Conservation (phyloP, 2,113 vertebrate genomes). For the Saguinus imperator region DNA sequence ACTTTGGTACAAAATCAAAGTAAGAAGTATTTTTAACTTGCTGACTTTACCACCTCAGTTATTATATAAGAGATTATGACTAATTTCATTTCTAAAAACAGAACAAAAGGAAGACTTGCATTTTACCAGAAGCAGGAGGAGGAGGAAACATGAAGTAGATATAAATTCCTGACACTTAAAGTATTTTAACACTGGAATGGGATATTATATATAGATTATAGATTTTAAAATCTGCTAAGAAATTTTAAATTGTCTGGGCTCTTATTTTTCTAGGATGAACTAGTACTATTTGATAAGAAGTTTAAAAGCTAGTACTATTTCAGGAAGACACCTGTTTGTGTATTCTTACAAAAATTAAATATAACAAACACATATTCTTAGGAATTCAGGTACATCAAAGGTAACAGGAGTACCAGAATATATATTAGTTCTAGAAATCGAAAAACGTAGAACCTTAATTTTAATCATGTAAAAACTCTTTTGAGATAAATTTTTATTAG, state of each 20-base stretch:
- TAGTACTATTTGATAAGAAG: background rate
- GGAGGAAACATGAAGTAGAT: conserved; percentile 58
- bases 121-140: conserved; percentile 64
- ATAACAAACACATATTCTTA: background rate
- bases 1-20: conserved; percentile 25
- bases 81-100: conserved; percentile 75
- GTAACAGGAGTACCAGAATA: background rate
- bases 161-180: conserved; percentile 55
- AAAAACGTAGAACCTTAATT: background rate
- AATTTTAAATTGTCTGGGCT: conserved; percentile 7
- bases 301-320: conserved; percentile 2
- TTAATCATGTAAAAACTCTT: background rate
- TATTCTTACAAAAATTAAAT: conserved; percentile 33
- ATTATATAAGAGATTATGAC: conserved; percentile 77
- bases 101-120: conserved; percentile 72
- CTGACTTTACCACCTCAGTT: conserved; percentile 66
- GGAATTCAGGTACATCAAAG: conserved; percentile 21
- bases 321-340: background rate
- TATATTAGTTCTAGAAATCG: background rate
- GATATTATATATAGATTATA: background rate
- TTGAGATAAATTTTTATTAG: background rate
- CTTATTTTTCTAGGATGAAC: conserved; percentile 4
- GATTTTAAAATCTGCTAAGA: background rate
- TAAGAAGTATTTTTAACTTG: conserved; percentile 12
- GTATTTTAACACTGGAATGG: conserved; percentile 6